Percentiles rank a stretch among this genome's conserved stretches.
These are phyloP conservation scores for Larimichthys crocea DNA, from an alignment of 2,113 vertebrate species.

Conservation along the genomic window DNA sequence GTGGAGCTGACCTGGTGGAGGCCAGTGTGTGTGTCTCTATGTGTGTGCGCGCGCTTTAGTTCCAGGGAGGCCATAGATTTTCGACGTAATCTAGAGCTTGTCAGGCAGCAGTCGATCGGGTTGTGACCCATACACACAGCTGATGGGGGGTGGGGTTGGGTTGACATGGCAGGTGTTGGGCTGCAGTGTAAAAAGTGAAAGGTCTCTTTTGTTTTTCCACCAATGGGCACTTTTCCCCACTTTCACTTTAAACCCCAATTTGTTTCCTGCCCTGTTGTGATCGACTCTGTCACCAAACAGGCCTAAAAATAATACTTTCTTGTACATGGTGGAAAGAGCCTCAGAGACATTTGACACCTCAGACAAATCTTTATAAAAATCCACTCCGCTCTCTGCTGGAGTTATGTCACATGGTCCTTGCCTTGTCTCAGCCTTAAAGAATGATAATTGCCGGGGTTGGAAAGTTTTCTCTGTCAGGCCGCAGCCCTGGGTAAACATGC, in stretches of 20 bases:
- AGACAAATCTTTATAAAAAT: slow-evolving; percentile 46
- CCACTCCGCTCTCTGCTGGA: slow-evolving; percentile 32
- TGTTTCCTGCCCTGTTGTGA: slow-evolving; percentile 4
- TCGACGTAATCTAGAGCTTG: slow-evolving; percentile 59
- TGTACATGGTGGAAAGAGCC: slow-evolving; percentile 24
- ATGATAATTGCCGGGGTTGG: slow-evolving; percentile 84
- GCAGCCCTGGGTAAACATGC: slow-evolving; percentile 85
- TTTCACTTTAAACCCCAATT: slow-evolving; percentile 8
- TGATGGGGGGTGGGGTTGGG: slow-evolving; percentile 36
- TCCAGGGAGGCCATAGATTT: slow-evolving; percentile 67
- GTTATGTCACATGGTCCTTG: slow-evolving; percentile 77
- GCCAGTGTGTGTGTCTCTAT: slow-evolving; percentile 32
- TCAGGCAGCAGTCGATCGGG: slow-evolving; percentile 56
- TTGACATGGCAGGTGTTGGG: slow-evolving; percentile 49
- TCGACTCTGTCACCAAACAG: not conserved
- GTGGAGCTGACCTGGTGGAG: slow-evolving; percentile 62
- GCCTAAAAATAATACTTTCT: slow-evolving; percentile 26
- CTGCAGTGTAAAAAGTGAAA: slow-evolving; percentile 54
- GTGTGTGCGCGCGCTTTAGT: slow-evolving; percentile 47
- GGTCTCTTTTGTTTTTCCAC: slow-evolving; percentile 39
- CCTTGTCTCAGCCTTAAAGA: slow-evolving; percentile 80
- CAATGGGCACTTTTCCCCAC: slow-evolving; percentile 25
- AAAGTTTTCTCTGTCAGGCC: slow-evolving; percentile 81
- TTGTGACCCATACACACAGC: slow-evolving; percentile 45
- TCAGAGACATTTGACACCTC: slow-evolving; percentile 58